phyloP scores from a whole-genome alignment of 2,113 vertebrate species.

The Prionailurus viverrinus region DNA sequence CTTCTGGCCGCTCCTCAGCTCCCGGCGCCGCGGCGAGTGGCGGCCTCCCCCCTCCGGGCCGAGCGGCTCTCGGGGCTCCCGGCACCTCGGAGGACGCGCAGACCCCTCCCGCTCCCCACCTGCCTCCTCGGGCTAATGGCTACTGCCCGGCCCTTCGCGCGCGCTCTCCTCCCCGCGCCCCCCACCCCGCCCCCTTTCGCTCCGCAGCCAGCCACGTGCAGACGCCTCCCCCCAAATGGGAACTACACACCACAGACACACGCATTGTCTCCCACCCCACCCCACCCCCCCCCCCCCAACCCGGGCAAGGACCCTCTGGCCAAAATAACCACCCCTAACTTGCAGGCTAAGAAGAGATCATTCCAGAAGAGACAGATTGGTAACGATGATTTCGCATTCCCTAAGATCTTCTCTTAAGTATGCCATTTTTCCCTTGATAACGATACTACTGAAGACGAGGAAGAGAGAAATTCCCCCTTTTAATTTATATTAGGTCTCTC shows the following conservation, averaged over 20 bases:
- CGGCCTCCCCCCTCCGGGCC: conserved; percentile 68
- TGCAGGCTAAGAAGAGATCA: no score
- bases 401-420: neutral
- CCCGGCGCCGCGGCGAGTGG: neutral
- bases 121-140: neutral
- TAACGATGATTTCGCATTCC: neutral
- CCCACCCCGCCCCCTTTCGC: neutral
- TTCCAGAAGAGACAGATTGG: neutral
- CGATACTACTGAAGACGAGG: neutral
- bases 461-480: neutral
- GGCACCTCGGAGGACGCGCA: neutral
- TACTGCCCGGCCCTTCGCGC: neutral
- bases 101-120: conserved; percentile 71
- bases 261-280: neutral
- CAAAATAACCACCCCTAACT: neutral
- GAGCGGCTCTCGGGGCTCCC: neutral
- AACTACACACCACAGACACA: neutral
- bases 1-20: neutral
- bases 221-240: neutral
- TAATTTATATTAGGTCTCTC: neutral
- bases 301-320: neutral
- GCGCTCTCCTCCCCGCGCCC: neutral
- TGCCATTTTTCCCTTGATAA: neutral
- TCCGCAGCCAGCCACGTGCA: neutral
- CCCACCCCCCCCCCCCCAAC: neutral